phyloP scores from a whole-genome alignment of 2,888 invertebrate genomes.

The Papilio protenor region DNA sequence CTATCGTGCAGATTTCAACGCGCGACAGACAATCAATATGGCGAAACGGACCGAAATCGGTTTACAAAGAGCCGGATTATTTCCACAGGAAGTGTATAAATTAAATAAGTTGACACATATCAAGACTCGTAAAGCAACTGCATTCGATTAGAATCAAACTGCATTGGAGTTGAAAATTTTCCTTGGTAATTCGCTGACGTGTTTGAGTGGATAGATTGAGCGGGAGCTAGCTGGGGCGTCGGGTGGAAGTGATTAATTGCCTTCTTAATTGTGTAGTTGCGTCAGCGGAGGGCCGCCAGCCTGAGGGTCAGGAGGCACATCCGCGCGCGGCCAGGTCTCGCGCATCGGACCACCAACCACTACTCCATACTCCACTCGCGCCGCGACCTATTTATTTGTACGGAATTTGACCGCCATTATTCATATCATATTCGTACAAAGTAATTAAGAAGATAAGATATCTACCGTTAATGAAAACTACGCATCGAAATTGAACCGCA shows the following conservation, averaged over 20 bases:
- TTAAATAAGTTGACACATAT: neutral
- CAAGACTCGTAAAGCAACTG: neutral
- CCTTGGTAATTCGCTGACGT: slow-evolving; percentile 10
- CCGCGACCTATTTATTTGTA: slow-evolving; percentile 33
- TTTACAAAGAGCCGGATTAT: slow-evolving; percentile 2
- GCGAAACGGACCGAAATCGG: neutral
- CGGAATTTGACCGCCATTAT: slow-evolving; percentile 23
- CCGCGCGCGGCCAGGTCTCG: slow-evolving; percentile 16
- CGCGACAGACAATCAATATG: slow-evolving; percentile 4
- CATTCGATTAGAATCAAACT: neutral
- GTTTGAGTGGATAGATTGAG: slow-evolving; percentile 21
- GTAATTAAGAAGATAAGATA: slow-evolving; percentile 41
- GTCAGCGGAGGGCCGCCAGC: slow-evolving; percentile 33
- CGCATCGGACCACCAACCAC: neutral
- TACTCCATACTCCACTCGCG: neutral
- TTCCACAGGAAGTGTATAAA: neutral
- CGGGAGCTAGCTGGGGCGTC: slow-evolving; percentile 31
- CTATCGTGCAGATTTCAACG: slow-evolving; percentile 11
- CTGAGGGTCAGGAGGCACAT: slow-evolving; percentile 26
- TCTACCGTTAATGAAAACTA: slow-evolving; percentile 37
- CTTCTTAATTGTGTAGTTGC: slow-evolving; percentile 44
- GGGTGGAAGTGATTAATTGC: slow-evolving; percentile 47
- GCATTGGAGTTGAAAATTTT: neutral
- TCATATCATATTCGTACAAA: slow-evolving; percentile 28
- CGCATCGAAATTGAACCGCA: slow-evolving; percentile 35